Base-by-base conservation (phyloP, 2,888 invertebrate genomes). In the Orthosia gracilis region DNA sequence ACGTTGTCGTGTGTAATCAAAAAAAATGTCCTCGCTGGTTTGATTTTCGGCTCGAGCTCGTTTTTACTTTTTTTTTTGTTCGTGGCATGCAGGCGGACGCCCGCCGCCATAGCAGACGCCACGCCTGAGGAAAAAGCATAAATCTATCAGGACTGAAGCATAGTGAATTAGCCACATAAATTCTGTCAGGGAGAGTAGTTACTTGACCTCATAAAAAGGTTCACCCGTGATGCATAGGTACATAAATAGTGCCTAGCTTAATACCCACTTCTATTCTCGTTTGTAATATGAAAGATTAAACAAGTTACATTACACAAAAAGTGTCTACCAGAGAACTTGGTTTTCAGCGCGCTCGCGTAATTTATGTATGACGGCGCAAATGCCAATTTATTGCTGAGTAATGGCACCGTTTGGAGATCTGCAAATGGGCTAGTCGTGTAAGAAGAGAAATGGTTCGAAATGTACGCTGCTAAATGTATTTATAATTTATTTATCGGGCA, bases 371-470 rank as follows among this genome's bases (percentile, higher is more conserved):
- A 94, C 95, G 94, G 94, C 94, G 93, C 94, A 95, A 96, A 96
- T 95, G 94, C 96, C 96, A 96, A 96, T 96, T 96, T 96, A 96
- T 96, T 94, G 96, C 95, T 96, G 96, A 96, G 95, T 96, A 96
- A 96, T 96, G 94, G 95, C 91, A 93, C 94, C 94, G 94, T 95
- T 96, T 94, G 93, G 94, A 96, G 94, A 96, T 96, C 95, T 96
- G 95, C 94, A 95, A 96, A 95, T 95, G 95, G 95, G 94, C 95
- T 93, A 95, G 94, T 93, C 94, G 95, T 94, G 94, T 93, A 94
- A 94, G 94, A 94, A 95, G 95, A 95, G 96, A 95, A 96, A 96
- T 95, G 95, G 95, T 93, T 93, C 88, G 91, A 94, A 94, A 94
- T 92, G 94, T 94, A 91, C 94, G 90, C 93, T 87, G 92, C 94